phyloP scores from a whole-genome alignment of 2,797 vertebrate species.

The Urocyon cinereoargenteus region DNA sequence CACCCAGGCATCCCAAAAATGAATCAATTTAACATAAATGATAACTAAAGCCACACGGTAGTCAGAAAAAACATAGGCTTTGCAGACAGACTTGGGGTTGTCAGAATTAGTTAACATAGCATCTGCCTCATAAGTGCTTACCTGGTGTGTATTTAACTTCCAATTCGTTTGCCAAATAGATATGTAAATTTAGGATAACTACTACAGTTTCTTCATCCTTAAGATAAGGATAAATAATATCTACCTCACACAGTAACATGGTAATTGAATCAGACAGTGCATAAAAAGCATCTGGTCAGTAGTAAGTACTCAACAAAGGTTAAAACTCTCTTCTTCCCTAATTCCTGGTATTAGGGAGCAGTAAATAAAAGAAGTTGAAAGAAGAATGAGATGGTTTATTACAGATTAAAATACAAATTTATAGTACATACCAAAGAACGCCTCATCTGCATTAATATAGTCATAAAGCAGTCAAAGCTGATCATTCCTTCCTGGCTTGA shows the following conservation, averaged over 20 bases:
- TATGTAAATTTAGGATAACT: not conserved
- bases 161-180: not conserved
- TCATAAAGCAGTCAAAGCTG: conserved; percentile 99
- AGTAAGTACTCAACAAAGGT: not conserved
- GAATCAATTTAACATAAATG: conserved; percentile 19
- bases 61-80: not conserved
- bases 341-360: not conserved
- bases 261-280: not conserved
- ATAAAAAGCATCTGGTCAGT: not conserved
- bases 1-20: not conserved
- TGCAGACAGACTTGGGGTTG: not conserved
- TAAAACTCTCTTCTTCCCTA: not conserved
- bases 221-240: conserved; percentile 5
- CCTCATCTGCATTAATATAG: conserved; percentile 98
- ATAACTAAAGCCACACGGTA: not conserved
- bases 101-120: conserved; percentile 23
- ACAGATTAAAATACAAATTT: not conserved
- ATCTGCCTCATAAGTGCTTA: not conserved
- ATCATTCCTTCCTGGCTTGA: conserved; percentile 96
- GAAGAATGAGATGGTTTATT: not conserved
- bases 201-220: conserved; percentile 34
- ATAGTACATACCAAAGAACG: conserved; percentile 93
- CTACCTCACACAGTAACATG: not conserved
- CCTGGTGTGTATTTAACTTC: not conserved
- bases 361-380: conserved; percentile 26